Evolutionary conservation across 2,797 vertebrate genomes (phyloP).

Genomic region (Falco biarmicus): DNA sequence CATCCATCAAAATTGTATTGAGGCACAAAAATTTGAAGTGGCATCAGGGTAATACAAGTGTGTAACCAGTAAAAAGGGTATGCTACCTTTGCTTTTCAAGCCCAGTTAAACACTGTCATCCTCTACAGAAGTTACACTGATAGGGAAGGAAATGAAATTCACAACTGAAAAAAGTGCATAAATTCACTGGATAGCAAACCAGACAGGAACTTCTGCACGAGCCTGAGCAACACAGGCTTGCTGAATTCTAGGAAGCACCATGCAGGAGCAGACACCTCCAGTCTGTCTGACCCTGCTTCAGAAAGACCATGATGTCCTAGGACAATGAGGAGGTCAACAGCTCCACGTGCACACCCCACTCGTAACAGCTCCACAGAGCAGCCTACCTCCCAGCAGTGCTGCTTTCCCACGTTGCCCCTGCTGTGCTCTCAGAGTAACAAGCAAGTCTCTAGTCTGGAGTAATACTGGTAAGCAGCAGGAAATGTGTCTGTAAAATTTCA

Average conservation of each 20-base stretch:
- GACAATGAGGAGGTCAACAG: accelerated
- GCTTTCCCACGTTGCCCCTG: neutral
- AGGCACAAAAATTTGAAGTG: neutral
- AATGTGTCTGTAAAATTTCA: neutral
- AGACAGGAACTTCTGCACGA: neutral
- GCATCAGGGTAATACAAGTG: neutral
- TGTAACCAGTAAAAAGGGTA: neutral
- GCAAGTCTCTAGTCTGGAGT: neutral
- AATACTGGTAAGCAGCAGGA: neutral
- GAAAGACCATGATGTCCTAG: neutral
- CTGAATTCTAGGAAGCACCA: neutral
- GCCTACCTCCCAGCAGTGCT: neutral
- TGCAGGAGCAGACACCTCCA: neutral
- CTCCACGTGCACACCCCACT: neutral
- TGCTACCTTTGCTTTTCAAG: neutral
- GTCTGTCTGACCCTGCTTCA: neutral
- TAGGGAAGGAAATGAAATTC: neutral
- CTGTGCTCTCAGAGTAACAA: neutral
- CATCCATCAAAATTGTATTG: neutral
- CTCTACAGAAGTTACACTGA: neutral
- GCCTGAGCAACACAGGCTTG: neutral
- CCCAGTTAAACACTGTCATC: neutral
- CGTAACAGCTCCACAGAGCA: neutral
- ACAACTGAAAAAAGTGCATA: neutral
- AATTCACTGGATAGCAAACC: neutral